Conservation (phyloP, 2,113 vertebrate species). For the Ptychochromis oligacanthus region DNA sequence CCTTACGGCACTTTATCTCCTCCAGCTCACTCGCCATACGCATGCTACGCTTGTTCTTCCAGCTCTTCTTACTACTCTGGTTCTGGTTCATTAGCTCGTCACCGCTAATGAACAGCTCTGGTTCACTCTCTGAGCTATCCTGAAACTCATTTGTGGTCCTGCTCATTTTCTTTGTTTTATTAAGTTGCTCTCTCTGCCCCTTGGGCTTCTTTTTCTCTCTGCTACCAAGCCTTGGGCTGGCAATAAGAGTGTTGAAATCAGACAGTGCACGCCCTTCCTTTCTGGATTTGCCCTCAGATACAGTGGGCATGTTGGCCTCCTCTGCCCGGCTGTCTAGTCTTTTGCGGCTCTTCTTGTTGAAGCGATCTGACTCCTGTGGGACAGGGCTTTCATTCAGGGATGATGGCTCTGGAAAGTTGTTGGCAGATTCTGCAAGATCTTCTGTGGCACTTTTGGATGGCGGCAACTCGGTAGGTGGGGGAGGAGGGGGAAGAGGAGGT, state of each 20-base stretch:
- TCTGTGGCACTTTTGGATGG: slow-evolving; percentile 86
- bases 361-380: slow-evolving; percentile 91
- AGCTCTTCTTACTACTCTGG: slow-evolving; percentile 96
- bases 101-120: slow-evolving; percentile 95
- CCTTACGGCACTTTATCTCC: slow-evolving; percentile 94
- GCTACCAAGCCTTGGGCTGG: slow-evolving; percentile 92
- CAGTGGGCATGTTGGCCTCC: slow-evolving; percentile 88
- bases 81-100: slow-evolving; percentile 99
- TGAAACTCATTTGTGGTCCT: slow-evolving; percentile 95
- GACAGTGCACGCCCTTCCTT: slow-evolving; percentile 91
- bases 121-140: slow-evolving; percentile 98
- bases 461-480: slow-evolving; percentile 84
- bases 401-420: slow-evolving; percentile 91
- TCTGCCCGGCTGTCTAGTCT: slow-evolving; percentile 92
- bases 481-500: slow-evolving; percentile 83
- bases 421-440: slow-evolving; percentile 88
- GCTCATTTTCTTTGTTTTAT: slow-evolving; percentile 95
- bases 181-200: slow-evolving; percentile 90
- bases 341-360: slow-evolving; percentile 93
- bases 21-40: slow-evolving; percentile 92
- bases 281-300: slow-evolving; percentile 92
- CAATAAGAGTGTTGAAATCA: slow-evolving; percentile 95
- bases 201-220: slow-evolving; percentile 98
- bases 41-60: slow-evolving; percentile 95
- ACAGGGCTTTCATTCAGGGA: slow-evolving; percentile 92